phyloP scores from a whole-genome alignment of 2,888 invertebrate species.

The Latrodectus hesperus region DNA sequence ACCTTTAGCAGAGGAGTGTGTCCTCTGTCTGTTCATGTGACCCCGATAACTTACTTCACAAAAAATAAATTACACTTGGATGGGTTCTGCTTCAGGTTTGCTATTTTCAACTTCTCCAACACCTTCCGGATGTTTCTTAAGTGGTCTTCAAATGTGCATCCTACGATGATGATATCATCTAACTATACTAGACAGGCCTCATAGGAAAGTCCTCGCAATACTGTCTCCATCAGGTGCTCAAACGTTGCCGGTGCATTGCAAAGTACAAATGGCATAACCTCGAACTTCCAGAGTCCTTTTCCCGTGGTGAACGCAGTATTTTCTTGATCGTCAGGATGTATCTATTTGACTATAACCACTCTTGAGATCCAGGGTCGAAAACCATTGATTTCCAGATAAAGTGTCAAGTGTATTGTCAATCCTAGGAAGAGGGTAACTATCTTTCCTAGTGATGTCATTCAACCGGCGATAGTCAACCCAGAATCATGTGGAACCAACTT shows the following conservation, averaged over 20 bases:
- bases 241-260: background rate
- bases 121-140: background rate
- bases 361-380: background rate
- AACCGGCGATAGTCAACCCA: background rate
- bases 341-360: background rate
- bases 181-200: background rate
- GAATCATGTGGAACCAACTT: background rate
- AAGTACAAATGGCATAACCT: background rate
- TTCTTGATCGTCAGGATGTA: background rate
- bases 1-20: constrained; percentile 7
- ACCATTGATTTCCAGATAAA: background rate
- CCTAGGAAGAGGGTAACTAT: background rate
- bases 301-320: background rate
- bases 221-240: background rate
- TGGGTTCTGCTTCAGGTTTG: background rate
- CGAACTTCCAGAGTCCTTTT: background rate
- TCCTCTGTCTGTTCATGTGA: background rate
- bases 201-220: background rate
- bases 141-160: background rate
- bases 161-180: background rate
- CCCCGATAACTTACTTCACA: background rate
- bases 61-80: background rate
- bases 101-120: background rate
- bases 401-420: background rate
- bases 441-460: background rate